phyloP scores from a whole-genome alignment of 1,140 invertebrate genomes.

The Oedothorax gibbosus region DNA sequence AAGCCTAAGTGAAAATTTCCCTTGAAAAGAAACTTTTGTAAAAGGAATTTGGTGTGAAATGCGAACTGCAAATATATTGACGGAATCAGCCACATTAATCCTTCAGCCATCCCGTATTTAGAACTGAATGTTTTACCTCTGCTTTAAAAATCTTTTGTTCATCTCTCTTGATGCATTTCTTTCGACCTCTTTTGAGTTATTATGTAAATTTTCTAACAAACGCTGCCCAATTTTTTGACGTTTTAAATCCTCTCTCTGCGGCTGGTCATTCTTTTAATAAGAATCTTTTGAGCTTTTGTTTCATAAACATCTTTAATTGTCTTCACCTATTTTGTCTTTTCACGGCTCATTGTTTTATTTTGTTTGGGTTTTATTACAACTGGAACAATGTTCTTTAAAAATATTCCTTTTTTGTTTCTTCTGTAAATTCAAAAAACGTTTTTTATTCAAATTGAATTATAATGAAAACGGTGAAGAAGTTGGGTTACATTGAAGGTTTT shows the following conservation, averaged over 20 bases:
- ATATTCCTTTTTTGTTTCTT: too few species aligned
- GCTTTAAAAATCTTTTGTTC: slow-evolving; percentile 40
- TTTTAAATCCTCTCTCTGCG: slow-evolving; percentile 12
- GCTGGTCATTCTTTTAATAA: neutral
- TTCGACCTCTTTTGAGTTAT: slow-evolving; percentile 38
- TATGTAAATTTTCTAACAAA: slow-evolving; percentile 46
- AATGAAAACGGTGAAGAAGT: too few species aligned
- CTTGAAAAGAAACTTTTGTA: too few species aligned
- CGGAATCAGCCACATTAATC: too few species aligned
- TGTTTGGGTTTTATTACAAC: neutral
- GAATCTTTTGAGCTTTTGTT: neutral
- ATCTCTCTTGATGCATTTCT: slow-evolving; percentile 37
- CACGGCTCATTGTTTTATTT: neutral
- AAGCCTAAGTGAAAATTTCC: too few species aligned
- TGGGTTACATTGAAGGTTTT: too few species aligned
- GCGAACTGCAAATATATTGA: too few species aligned
- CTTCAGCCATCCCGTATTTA: too few species aligned
- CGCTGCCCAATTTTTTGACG: neutral
- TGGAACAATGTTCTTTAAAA: too few species aligned
- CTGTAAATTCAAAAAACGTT: too few species aligned
- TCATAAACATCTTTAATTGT: slow-evolving; percentile 1
- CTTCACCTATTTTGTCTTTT: slow-evolving; percentile 27
- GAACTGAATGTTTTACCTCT: slow-evolving; percentile 10
- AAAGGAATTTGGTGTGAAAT: too few species aligned
- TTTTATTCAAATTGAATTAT: too few species aligned